These are phyloP conservation scores for Corythornis vintsioides DNA, from an alignment of 2,113 vertebrate species.

Conservation along the genomic window DNA sequence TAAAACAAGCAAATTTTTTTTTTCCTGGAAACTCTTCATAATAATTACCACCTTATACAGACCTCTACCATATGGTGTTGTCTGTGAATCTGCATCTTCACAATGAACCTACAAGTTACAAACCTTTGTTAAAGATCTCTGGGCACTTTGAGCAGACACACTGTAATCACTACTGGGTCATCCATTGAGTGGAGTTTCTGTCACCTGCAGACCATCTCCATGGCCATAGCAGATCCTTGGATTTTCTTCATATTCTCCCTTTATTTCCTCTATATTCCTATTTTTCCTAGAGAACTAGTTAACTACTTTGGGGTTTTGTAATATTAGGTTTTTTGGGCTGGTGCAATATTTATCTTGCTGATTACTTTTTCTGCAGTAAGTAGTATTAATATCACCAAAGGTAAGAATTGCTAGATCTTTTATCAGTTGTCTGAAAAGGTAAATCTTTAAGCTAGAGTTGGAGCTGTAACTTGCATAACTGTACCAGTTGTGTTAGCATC, in stretches of 20 bases:
- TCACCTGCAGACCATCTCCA: neutral
- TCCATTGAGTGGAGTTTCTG: neutral
- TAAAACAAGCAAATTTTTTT: neutral
- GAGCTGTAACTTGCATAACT: neutral
- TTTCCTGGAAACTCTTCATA: neutral
- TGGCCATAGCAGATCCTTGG: neutral
- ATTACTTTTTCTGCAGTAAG: neutral
- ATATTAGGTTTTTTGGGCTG: neutral
- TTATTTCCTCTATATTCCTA: neutral
- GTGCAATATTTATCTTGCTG: neutral
- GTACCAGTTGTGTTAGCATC: neutral
- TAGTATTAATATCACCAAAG: neutral
- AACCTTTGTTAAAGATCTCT: neutral
- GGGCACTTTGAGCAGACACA: neutral
- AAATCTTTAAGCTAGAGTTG: neutral
- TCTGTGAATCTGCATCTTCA: neutral
- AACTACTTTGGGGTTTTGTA: neutral
- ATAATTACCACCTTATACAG: neutral
- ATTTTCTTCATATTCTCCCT: neutral
- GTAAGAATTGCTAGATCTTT: neutral
- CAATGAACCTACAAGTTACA: neutral
- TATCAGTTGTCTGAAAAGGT: neutral
- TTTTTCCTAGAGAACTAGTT: neutral
- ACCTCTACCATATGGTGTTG: neutral
- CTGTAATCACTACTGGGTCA: neutral